phyloP scores from a whole-genome alignment of 2,888 invertebrate species.

The Philaethria dido region DNA sequence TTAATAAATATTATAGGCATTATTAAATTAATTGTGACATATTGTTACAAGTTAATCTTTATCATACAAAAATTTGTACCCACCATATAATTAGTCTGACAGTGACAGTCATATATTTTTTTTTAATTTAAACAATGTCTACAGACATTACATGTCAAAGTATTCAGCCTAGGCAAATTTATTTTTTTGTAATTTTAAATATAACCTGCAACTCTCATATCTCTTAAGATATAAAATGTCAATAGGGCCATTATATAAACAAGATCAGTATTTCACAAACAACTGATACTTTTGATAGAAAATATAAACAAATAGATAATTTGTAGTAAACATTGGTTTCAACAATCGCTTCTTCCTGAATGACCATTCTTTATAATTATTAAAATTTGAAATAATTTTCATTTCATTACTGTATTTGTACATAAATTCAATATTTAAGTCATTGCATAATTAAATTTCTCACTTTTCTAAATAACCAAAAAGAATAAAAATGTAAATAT shows the following conservation, averaged over 20 bases:
- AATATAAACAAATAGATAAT: not conserved
- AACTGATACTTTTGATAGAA: not conserved
- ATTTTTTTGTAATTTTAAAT: not conserved
- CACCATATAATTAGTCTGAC: not conserved
- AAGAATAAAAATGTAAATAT: not conserved
- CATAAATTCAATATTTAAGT: not conserved
- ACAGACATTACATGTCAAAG: not conserved
- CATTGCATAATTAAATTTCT: not conserved
- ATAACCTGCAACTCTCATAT: not conserved
- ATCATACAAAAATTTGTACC: not conserved
- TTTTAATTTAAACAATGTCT: not conserved
- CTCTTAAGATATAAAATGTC: not conserved
- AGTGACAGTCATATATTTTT: not conserved
- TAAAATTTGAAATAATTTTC: not conserved
- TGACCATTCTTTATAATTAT: not conserved
- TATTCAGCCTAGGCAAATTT: not conserved
- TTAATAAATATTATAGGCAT: too few species aligned
- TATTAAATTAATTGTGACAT: too few species aligned
- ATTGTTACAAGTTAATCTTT: not conserved
- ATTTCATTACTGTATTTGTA: not conserved
- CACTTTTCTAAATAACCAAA: not conserved
- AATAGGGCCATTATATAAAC: slow-evolving; percentile 1
- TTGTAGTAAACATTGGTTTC: not conserved
- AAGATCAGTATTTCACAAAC: not conserved
- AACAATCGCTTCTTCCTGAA: not conserved